Evolutionary conservation across 2,797 vertebrate genomes (phyloP), one percentile per base, ranked within the genome.

Genomic region (Pipistrellus nathusii): DNA sequence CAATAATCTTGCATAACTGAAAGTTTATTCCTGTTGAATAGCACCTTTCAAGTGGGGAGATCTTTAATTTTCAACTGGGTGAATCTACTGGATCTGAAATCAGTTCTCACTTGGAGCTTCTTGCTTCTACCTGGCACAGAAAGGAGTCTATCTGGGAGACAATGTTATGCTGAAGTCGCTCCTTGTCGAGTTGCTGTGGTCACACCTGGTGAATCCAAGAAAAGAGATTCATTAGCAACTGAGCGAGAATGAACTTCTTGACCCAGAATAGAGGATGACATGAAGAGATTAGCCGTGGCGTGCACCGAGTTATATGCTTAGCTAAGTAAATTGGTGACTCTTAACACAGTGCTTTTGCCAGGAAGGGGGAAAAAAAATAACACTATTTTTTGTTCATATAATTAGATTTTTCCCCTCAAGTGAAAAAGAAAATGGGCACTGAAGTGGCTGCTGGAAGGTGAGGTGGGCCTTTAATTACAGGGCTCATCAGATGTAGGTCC

Each of bases 361-460:
- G 89, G 46, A 91, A 90, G 91, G 93, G 38, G 38, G 6, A 53
- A 41, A 68, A 71, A 59, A 64, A 91, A 91, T 83, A 90, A 93
- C 46, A 64, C 75, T 92, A 94, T 64, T 95, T 95, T 73, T 95
- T 95, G 91, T 83, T 95, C 75, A 93, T 89, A 93, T 90, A 93
- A 96, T 96, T 97, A 96, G 93, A 96, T 96, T 88, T 88, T 88
- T 59, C 95, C 93, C 76, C 88, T 94, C 91, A 88, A 95, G 73
- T 96, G 94, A 89, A 92, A 97, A 96, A 95, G 25, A 81, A 97
- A 97, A 95, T 97, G 95, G 94, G 96, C 46, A 88, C 75, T 95
- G 86, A 96, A 95, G 62, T 95, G 82, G 68, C 85, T 90, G 85
- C 95, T 90, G 62, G 82, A 85, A 90, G 94, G 90, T 81, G 92